Conservation (phyloP, 2,113 vertebrate genomes). For the Ochotona princeps region DNA sequence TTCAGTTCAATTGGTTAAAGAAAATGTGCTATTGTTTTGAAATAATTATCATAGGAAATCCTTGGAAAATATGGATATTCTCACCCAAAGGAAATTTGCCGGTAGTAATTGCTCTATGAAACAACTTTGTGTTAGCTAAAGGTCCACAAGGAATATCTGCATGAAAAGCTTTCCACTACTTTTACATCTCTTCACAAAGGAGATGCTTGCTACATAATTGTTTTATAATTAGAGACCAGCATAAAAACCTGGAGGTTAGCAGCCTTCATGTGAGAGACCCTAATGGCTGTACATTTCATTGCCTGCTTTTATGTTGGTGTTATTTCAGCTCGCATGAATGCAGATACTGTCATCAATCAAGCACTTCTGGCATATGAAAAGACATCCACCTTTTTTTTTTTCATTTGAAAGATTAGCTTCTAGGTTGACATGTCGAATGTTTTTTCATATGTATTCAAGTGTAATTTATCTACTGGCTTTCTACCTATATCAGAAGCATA, state of each 20-base stretch:
- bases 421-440: constrained; percentile 45
- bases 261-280: neutral
- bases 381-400: constrained; percentile 38
- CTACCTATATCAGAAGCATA: constrained; percentile 45
- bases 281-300: neutral
- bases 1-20: neutral
- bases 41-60: constrained; percentile 15
- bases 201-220: constrained; percentile 68
- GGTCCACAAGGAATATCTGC: neutral
- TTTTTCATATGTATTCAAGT: constrained; percentile 65
- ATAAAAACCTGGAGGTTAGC: constrained; percentile 15
- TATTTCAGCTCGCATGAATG: constrained; percentile 49
- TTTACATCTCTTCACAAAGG: neutral
- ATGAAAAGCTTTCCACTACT: neutral
- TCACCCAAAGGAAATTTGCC: neutral
- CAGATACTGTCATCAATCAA: constrained; percentile 36
- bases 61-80: neutral
- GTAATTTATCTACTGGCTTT: constrained; percentile 65
- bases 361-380: neutral
- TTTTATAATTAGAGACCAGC: constrained; percentile 76
- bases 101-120: neutral
- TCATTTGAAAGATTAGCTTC: constrained; percentile 58
- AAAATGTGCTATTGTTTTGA: constrained; percentile 29
- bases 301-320: neutral
- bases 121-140: neutral